Conservation (phyloP, 1,140 invertebrate species). For the Eumeta japonica region DNA sequence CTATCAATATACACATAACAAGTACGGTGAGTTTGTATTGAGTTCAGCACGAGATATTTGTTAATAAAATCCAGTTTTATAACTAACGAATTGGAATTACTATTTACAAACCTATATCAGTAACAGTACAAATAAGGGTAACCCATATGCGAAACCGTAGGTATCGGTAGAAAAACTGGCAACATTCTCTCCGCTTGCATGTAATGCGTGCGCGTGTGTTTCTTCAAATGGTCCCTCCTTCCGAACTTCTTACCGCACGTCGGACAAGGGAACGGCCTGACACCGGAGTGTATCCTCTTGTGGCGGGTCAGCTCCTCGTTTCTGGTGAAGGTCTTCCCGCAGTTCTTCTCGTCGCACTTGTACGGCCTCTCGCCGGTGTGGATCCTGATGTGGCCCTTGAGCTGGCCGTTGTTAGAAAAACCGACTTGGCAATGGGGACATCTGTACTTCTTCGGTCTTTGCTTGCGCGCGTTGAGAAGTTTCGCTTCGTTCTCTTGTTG, state of each 20-base stretch:
- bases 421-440: constrained; percentile 86
- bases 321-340: constrained; percentile 86
- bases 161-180: constrained; percentile 52
- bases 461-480: constrained; percentile 66
- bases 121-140: constrained; percentile 54
- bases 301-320: constrained; percentile 93
- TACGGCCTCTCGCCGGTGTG: constrained; percentile 90
- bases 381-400: constrained; percentile 87
- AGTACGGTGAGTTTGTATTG: too few species aligned
- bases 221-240: constrained; percentile 84
- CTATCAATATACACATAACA: too few species aligned
- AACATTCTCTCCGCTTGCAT: constrained; percentile 54
- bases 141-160: constrained; percentile 38
- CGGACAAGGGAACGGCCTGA: constrained; percentile 75
- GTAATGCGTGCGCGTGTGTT: constrained; percentile 74
- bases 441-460: constrained; percentile 83
- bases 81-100: too few species aligned
- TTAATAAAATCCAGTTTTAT: too few species aligned
- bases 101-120: too few species aligned
- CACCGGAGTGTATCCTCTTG: constrained; percentile 84
- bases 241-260: constrained; percentile 86
- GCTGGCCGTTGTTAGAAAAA: constrained; percentile 90
- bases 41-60: too few species aligned
- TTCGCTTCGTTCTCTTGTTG: constrained; percentile 67
- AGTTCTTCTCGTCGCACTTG: constrained; percentile 78